These are phyloP conservation scores for Neomorphus geoffroyi DNA, from an alignment of 2,797 vertebrate species.

Conservation along the genomic window DNA sequence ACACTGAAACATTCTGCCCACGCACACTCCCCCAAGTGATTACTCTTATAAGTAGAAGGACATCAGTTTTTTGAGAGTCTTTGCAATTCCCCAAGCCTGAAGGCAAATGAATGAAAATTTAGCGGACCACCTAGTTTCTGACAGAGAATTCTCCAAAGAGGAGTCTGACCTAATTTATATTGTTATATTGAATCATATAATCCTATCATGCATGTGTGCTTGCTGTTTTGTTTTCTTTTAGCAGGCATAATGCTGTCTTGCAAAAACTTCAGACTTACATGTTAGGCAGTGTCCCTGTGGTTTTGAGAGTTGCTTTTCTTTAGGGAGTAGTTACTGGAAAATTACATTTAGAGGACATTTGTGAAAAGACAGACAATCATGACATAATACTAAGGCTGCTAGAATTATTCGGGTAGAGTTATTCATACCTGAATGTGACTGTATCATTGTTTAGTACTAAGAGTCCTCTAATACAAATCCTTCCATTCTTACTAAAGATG, in stretches of 20 bases:
- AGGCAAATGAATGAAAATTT: constrained; percentile 64
- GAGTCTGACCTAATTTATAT: constrained; percentile 61
- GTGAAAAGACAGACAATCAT: not conserved
- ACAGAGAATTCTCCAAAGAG: constrained; percentile 52
- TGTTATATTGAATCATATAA: constrained; percentile 51
- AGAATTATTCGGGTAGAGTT: not conserved
- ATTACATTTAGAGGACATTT: not conserved
- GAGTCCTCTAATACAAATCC: not conserved
- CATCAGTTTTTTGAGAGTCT: constrained; percentile 35
- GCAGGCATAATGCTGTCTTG: constrained; percentile 20
- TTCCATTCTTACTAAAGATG: not conserved
- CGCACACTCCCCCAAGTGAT: not conserved
- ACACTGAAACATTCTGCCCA: not conserved
- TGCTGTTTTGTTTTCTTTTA: constrained; percentile 18
- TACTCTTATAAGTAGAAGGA: constrained; percentile 12
- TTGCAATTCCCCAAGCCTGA: constrained; percentile 52
- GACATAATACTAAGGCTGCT: not conserved
- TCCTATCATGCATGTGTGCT: constrained; percentile 23
- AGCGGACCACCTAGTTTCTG: constrained; percentile 59
- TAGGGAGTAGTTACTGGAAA: not conserved
- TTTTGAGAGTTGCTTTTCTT: constrained; percentile 9
- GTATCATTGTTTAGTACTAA: not conserved
- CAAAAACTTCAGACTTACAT: not conserved
- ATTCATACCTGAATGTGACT: not conserved
- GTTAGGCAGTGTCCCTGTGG: not conserved